A percentile compares a stretch with the other conserved stretches of the same genome.
Evolutionary conservation across 2,888 invertebrate genomes (phyloP).

Genomic region (Incurvaria masculella): DNA sequence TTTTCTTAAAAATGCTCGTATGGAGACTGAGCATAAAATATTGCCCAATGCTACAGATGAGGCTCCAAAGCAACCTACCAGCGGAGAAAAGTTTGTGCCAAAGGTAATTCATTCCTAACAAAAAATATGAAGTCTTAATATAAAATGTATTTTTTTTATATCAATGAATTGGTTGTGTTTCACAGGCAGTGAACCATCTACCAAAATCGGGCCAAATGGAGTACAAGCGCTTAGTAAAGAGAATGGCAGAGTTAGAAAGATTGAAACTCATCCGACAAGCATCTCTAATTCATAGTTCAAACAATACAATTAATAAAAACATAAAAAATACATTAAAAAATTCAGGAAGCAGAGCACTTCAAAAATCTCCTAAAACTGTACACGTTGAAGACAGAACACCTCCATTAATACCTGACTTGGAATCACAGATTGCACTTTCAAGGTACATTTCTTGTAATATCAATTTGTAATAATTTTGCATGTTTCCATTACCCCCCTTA

Average conservation of each 20-base stretch:
- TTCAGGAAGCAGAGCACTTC: background rate
- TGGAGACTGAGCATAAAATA: conserved; percentile 37
- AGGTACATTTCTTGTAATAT: conserved; percentile 34
- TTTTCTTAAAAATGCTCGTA: conserved; percentile 42
- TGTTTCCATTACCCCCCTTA: too few relatives aligned
- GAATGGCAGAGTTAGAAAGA: conserved; percentile 50
- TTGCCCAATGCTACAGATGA: conserved; percentile 32
- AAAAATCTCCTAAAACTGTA: background rate
- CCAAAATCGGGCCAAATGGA: conserved; percentile 50
- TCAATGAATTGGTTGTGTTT: conserved; percentile 13
- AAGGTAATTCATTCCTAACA: conserved; percentile 30
- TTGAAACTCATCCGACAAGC: conserved; percentile 41
- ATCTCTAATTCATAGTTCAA: conserved; percentile 6
- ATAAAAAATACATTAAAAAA: background rate
- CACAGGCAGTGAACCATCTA: conserved; percentile 44
- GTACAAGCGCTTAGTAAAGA: conserved; percentile 43
- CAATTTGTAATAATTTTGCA: too few relatives aligned
- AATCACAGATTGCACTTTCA: conserved; percentile 39
- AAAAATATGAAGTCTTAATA: conserved; percentile 2
- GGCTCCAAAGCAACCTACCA: conserved; percentile 25
- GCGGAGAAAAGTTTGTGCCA: conserved; percentile 39
- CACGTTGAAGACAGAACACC: background rate
- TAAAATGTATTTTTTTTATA: background rate
- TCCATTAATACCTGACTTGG: conserved; percentile 20
- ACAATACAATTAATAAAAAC: background rate